Base-by-base conservation (phyloP, 2,888 invertebrate species). In the Xestia ashworthii region DNA sequence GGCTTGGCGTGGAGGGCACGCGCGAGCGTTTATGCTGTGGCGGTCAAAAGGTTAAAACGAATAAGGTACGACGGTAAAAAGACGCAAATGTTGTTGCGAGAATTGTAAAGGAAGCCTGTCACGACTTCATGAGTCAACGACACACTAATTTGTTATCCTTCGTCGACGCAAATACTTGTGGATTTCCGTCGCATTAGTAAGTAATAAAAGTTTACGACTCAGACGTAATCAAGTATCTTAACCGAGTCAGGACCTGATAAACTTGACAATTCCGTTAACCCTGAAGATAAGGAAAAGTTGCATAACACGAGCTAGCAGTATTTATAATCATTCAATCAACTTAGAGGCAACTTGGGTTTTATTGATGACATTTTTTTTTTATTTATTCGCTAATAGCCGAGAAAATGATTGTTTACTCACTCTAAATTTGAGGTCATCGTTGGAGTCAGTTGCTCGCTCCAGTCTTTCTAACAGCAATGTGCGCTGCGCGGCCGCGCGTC, bases 381-480 rank as follows among this genome's bases (percentile, higher is more conserved):
- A n/a, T 79, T 32, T 9, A 1, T 64, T 64, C n/a, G 14, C 14
- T n/a, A 16, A 44, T 8, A 22, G 32, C 3, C 38, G 12, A 74
- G 12, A 55, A 71, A 71, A 68, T 6, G 16, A 62, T 41, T 46
- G 0, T 22, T 41, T 65, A 84, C 89, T 58, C 94, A 98, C 98
- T 97, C 98, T 98, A 95, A 98, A 98, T 91, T 97, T 97, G 91
- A 98, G 97, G 95, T 98, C 98, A 86, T 98, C 98, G 87, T 98
- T 98, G 91, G 98, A 97, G 89, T 98, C 98, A 89, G 97, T 97
- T 84, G 97, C 97, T 90, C 98, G 98, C 90, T 98, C 98, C 89
- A 98, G 92, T 95, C 97, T 97, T 95, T 98, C 97, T 91, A 97
- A 91, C 87, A 98, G 95, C 86, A 97, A 95, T 76, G 97, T 97